Conservation (phyloP, 2,797 vertebrate species). For the Tokudaia tokunoshimensis region DNA sequence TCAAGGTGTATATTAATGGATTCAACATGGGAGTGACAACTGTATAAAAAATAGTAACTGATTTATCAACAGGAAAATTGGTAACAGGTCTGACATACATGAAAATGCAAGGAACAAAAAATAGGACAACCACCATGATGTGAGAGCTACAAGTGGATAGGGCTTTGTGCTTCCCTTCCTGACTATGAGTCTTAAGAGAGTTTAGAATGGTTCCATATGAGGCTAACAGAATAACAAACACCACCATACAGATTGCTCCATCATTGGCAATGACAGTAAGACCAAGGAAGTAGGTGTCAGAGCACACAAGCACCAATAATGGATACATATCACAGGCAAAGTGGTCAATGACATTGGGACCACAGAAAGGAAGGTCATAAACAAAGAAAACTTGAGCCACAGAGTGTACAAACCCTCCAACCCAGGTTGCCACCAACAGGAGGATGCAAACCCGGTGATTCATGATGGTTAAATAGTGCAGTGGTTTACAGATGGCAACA, state of each 20-base stretch:
- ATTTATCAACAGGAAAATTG: neutral
- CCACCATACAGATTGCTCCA: constrained; percentile 41
- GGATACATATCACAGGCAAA: constrained; percentile 70
- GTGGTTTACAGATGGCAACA: constrained; percentile 83
- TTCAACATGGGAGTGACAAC: constrained; percentile 13
- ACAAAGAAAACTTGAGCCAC: neutral
- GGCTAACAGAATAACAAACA: constrained; percentile 57
- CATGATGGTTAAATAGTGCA: neutral
- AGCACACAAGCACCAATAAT: constrained; percentile 62
- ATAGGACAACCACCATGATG: neutral
- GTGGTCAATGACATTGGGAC: constrained; percentile 63
- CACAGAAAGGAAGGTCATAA: constrained; percentile 59
- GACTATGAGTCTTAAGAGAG: neutral
- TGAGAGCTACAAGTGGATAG: neutral
- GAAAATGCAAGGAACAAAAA: constrained; percentile 28
- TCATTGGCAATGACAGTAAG: constrained; percentile 53
- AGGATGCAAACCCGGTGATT: neutral
- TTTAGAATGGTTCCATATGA: constrained; percentile 63
- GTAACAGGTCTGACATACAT: neutral
- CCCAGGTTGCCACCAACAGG: neutral
- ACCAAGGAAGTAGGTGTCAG: constrained; percentile 32
- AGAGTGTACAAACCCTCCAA: neutral
- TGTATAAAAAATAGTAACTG: neutral
- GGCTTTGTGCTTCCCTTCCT: neutral
- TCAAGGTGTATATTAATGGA: constrained; percentile 8